These are phyloP conservation scores for Hyperoplus immaculatus DNA, from an alignment of 2,797 vertebrate genomes.

Conservation along the genomic window DNA sequence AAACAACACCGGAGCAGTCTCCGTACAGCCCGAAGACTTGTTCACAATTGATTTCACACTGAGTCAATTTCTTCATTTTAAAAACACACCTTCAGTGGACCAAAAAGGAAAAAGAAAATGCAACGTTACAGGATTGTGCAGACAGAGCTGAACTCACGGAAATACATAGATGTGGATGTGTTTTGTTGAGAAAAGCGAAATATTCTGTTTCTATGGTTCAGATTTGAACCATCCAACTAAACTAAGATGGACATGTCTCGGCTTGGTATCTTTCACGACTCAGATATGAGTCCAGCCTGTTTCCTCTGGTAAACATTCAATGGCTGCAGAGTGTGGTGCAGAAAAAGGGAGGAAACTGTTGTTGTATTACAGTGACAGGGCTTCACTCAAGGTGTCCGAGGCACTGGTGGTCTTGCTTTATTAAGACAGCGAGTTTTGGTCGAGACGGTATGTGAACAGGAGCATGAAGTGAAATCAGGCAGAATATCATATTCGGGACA, in stretches of 20 bases:
- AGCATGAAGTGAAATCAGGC: background rate
- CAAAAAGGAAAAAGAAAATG: background rate
- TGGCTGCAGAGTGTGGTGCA: background rate
- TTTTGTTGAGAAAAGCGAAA: conserved; percentile 14
- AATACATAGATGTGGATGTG: background rate
- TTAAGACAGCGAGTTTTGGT: conserved; percentile 5
- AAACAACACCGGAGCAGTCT: background rate
- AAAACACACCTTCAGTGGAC: conserved; percentile 8
- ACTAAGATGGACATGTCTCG: conserved; percentile 36
- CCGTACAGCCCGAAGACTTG: conserved; percentile 6
- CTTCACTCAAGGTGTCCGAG: conserved; percentile 10
- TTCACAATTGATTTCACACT: conserved; percentile 39
- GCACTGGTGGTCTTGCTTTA: background rate
- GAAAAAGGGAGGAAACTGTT: conserved; percentile 11
- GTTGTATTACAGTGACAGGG: conserved; percentile 22
- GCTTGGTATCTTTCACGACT: conserved; percentile 14
- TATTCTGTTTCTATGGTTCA: background rate
- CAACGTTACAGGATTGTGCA: conserved; percentile 10
- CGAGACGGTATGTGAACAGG: background rate
- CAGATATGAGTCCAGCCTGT: conserved; percentile 22
- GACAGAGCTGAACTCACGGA: conserved; percentile 9
- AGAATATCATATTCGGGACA: background rate
- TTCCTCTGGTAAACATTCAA: conserved; percentile 26
- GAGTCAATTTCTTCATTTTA: conserved; percentile 27
- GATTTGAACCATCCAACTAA: conserved; percentile 7